Percentiles rank a stretch among this genome's conserved stretches.
phyloP scores from a whole-genome alignment of 1,140 invertebrate species.

The Aporrectodea caliginosa region DNA sequence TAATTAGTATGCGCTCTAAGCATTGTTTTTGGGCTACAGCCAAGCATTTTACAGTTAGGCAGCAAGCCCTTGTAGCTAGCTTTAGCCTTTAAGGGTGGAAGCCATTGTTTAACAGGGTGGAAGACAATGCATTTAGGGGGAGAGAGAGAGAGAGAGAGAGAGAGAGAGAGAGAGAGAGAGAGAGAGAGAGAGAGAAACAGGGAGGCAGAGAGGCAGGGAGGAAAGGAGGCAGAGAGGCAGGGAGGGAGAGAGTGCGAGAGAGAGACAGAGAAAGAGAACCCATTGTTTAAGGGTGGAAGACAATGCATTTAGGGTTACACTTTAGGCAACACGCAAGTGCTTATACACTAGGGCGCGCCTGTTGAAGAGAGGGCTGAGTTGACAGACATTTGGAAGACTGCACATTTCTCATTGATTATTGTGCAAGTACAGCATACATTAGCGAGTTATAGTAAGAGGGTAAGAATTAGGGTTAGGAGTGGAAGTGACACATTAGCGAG shows the following conservation, averaged over 20 bases:
- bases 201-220: neutral
- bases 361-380: too few species aligned
- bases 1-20: neutral
- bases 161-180: neutral
- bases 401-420: too few species aligned
- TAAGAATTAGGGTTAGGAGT: too few species aligned
- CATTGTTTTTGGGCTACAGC: neutral
- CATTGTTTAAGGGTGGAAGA: too few species aligned
- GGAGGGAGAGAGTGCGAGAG: neutral
- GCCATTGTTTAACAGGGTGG: too few species aligned
- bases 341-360: too few species aligned
- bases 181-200: neutral
- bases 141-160: neutral
- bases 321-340: too few species aligned
- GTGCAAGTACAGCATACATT: too few species aligned
- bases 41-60: neutral
- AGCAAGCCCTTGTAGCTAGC: neutral
- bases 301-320: too few species aligned
- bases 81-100: neutral
- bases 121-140: neutral
- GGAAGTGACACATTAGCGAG: too few species aligned
- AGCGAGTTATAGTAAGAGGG: too few species aligned
- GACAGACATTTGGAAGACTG: too few species aligned
- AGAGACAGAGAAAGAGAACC: neutral
- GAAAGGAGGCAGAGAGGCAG: neutral